Conservation (phyloP, 2,113 vertebrate species). For the Anguilla rostrata region DNA sequence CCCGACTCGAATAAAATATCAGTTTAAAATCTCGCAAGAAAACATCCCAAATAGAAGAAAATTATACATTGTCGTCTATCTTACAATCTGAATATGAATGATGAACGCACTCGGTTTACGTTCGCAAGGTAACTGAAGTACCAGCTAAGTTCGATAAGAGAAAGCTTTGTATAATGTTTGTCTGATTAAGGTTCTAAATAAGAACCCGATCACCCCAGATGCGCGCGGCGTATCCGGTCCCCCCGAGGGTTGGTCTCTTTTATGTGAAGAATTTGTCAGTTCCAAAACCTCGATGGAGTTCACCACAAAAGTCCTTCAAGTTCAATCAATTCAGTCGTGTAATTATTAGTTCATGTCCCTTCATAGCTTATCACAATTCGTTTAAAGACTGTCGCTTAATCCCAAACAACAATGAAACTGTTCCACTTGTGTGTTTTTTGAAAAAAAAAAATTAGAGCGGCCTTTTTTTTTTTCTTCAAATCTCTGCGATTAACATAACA, state of each 20-base stretch:
- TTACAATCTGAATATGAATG: slow-evolving; percentile 61
- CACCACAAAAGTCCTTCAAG: slow-evolving; percentile 77
- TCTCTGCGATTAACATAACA: neutral
- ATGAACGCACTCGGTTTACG: slow-evolving; percentile 63
- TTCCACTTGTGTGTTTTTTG: slow-evolving; percentile 8
- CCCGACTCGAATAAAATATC: neutral
- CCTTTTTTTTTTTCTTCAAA: neutral
- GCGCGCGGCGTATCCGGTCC: slow-evolving; percentile 63
- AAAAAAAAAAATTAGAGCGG: neutral
- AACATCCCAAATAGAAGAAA: neutral
- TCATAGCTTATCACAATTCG: slow-evolving; percentile 72
- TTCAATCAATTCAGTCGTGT: slow-evolving; percentile 76
- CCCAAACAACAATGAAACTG: slow-evolving; percentile 52
- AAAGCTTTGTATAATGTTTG: slow-evolving; percentile 72
- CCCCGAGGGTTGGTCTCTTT: slow-evolving; percentile 70
- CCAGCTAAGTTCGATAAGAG: slow-evolving; percentile 67
- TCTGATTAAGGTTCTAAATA: slow-evolving; percentile 69
- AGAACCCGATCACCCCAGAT: slow-evolving; percentile 70
- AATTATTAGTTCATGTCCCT: slow-evolving; percentile 63
- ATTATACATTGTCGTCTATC: slow-evolving; percentile 28
- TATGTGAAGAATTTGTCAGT: slow-evolving; percentile 73
- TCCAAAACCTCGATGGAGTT: slow-evolving; percentile 68
- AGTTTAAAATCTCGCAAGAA: neutral
- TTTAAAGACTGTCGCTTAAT: slow-evolving; percentile 73
- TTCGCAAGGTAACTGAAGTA: slow-evolving; percentile 56